phyloP scores from a whole-genome alignment of 2,888 invertebrate genomes.

The Athripsodes cinereus region DNA sequence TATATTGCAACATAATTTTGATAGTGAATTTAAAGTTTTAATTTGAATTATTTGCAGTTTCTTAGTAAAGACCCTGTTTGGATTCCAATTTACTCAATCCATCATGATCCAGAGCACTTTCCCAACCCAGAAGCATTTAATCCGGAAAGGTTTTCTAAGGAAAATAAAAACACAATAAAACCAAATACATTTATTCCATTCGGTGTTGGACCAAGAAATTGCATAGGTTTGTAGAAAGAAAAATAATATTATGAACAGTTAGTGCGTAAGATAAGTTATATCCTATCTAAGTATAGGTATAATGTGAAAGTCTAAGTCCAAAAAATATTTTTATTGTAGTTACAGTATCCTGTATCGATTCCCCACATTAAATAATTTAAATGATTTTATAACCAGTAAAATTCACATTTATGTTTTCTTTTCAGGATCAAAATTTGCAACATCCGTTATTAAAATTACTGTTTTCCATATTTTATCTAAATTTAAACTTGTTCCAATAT shows the following conservation, averaged over 20 bases:
- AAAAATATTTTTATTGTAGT: no score
- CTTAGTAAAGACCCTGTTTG: conserved; percentile 9
- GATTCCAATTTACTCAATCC: conserved; percentile 20
- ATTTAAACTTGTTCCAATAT: neutral
- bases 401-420: neutral
- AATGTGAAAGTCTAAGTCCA: no score
- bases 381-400: neutral
- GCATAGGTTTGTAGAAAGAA: conserved; percentile 32
- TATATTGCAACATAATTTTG: no score
- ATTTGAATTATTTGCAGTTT: neutral
- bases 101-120: conserved; percentile 21
- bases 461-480: neutral
- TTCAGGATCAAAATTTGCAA: neutral
- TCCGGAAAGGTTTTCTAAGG: conserved; percentile 22
- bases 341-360: no score
- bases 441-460: neutral
- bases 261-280: no score
- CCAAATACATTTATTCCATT: conserved; percentile 34
- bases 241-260: no score
- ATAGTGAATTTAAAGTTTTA: neutral
- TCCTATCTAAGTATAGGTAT: no score
- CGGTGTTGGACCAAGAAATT: conserved; percentile 34
- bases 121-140: conserved; percentile 20
- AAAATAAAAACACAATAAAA: conserved; percentile 30
- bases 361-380: no score